Percentiles rank a stretch among this genome's conserved stretches.
phyloP scores from a whole-genome alignment of 2,113 vertebrate genomes.

The Phycodurus eques region DNA sequence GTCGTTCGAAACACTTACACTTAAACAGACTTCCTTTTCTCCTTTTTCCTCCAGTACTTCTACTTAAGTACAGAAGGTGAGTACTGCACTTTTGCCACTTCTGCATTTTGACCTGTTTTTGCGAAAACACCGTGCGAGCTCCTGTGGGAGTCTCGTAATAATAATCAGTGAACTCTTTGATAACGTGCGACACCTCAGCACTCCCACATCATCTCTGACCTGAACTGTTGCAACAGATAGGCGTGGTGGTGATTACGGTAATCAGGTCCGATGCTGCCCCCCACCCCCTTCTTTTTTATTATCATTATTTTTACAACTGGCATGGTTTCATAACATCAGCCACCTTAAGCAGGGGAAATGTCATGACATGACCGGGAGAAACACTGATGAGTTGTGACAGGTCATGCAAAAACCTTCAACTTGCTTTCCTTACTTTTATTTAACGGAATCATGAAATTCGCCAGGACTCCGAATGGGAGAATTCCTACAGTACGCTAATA shows the following conservation, averaged over 20 bases:
- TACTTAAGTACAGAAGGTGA: not conserved
- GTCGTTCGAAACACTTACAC: too few relatives aligned
- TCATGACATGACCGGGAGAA: slow-evolving; percentile 8
- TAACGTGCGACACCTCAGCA: slow-evolving; percentile 21
- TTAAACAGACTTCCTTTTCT: too few relatives aligned
- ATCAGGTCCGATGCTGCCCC: slow-evolving; percentile 19
- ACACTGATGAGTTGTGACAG: slow-evolving; percentile 6
- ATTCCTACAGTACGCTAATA: too few relatives aligned
- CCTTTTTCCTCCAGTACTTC: not conserved
- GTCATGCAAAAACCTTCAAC: not conserved
- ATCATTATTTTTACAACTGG: slow-evolving; percentile 11
- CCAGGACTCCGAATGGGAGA: too few relatives aligned
- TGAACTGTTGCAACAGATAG: slow-evolving; percentile 58
- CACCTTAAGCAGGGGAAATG: not conserved
- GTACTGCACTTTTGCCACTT: not conserved
- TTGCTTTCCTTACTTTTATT: too few relatives aligned
- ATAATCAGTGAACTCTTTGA: slow-evolving; percentile 8
- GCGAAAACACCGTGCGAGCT: not conserved
- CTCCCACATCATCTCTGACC: slow-evolving; percentile 15
- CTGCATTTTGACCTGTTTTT: not conserved
- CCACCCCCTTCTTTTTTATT: not conserved
- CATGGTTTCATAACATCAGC: slow-evolving; percentile 43
- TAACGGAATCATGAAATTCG: too few relatives aligned
- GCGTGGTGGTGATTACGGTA: slow-evolving; percentile 27
- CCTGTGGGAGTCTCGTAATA: not conserved